These are phyloP conservation scores for Mystacornis crossleyi DNA, from an alignment of 2,113 vertebrate species.

Conservation along the genomic window DNA sequence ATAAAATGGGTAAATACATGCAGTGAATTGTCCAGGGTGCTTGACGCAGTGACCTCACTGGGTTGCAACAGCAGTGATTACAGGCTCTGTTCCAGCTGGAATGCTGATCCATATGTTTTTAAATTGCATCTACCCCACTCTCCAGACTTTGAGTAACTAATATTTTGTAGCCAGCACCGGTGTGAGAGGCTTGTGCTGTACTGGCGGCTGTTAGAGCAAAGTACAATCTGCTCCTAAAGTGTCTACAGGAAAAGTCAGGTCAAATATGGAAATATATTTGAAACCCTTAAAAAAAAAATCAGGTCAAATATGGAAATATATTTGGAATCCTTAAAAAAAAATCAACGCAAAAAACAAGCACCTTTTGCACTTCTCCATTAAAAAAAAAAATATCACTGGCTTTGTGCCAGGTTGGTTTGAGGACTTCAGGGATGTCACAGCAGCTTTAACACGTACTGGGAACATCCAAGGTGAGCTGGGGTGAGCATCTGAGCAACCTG, in stretches of 20 bases:
- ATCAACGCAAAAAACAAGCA: neutral
- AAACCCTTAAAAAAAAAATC: neutral
- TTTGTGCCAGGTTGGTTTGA: neutral
- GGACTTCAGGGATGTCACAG: neutral
- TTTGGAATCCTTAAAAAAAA: neutral
- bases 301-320: neutral
- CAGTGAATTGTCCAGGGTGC: neutral
- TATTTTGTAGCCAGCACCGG: neutral
- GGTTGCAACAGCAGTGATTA: neutral
- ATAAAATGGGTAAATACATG: neutral
- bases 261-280: neutral
- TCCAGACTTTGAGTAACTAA: neutral
- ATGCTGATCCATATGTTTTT: neutral
- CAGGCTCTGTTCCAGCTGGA: neutral
- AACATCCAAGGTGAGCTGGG: neutral
- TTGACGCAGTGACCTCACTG: slow-evolving; percentile 26
- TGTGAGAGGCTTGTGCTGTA: neutral
- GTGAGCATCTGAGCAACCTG: neutral
- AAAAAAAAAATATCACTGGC: neutral
- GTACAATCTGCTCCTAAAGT: neutral
- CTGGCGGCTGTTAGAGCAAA: neutral
- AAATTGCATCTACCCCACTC: neutral
- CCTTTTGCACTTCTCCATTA: neutral
- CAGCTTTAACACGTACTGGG: neutral
- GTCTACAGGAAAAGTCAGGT: neutral